phyloP scores from a whole-genome alignment of 2,113 vertebrate species.

The Variabilichromis moorii region DNA sequence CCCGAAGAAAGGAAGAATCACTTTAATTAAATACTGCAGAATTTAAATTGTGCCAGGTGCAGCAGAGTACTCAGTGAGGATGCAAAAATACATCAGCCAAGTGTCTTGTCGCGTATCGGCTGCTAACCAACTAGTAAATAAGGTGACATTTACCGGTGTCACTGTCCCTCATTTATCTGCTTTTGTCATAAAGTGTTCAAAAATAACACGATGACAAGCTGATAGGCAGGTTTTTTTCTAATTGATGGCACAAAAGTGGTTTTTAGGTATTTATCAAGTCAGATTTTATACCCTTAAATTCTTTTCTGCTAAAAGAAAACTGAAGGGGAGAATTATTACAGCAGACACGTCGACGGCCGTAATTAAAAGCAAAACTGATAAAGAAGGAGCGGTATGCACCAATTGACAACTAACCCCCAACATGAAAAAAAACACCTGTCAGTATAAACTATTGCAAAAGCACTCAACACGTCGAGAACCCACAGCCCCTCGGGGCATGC shows the following conservation, averaged over 20 bases:
- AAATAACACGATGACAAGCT: background rate
- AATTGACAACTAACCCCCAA: background rate
- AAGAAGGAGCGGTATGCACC: background rate
- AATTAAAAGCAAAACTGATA: background rate
- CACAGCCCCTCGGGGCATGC: background rate
- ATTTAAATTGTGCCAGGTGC: background rate
- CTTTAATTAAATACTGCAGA: background rate
- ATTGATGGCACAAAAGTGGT: background rate
- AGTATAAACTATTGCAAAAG: background rate
- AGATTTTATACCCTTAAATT: background rate
- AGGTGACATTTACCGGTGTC: background rate
- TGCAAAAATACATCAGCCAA: background rate
- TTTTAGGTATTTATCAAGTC: background rate
- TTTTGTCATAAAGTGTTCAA: background rate
- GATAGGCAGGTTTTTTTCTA: background rate
- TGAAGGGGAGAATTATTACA: background rate
- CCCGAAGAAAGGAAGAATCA: background rate
- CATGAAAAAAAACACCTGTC: background rate
- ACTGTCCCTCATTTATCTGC: background rate
- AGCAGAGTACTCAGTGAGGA: background rate
- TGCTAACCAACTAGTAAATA: background rate
- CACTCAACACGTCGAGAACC: rapidly evolving
- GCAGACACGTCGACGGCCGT: rapidly evolving
- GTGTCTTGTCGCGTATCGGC: background rate
- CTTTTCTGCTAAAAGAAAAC: background rate